Conservation (phyloP, 2,888 invertebrate species). For the Quadroppia sp. region DNA sequence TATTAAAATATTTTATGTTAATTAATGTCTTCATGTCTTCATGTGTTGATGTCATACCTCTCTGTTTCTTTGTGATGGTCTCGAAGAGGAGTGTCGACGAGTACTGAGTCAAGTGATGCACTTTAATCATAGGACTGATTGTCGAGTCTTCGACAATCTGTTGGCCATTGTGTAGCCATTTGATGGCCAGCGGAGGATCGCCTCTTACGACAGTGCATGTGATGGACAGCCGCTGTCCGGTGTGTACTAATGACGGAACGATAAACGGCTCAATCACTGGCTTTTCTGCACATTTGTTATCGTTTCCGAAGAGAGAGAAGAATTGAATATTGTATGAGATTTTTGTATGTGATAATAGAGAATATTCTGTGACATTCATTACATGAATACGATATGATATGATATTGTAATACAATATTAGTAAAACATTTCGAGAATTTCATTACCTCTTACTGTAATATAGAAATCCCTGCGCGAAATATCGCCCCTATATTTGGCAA, state of each 20-base stretch:
- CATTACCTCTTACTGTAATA: slow-evolving; percentile 31
- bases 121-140: neutral
- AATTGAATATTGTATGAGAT: neutral
- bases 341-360: neutral
- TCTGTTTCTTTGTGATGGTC: slow-evolving; percentile 32
- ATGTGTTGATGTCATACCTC: neutral
- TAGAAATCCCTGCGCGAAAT: neutral
- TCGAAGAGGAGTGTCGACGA: slow-evolving; percentile 41
- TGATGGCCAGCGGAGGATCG: slow-evolving; percentile 83
- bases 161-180: slow-evolving; percentile 79
- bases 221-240: slow-evolving; percentile 79
- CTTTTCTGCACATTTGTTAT: slow-evolving; percentile 23
- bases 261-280: slow-evolving; percentile 69
- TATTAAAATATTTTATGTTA: slow-evolving; percentile 8
- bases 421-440: neutral
- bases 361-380: slow-evolving; percentile 4
- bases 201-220: slow-evolving; percentile 87
- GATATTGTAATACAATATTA: slow-evolving; percentile 13
- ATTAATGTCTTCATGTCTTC: neutral
- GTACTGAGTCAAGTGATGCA: slow-evolving; percentile 39
- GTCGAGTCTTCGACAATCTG: slow-evolving; percentile 22
- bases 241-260: slow-evolving; percentile 73
- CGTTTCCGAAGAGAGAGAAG: neutral
- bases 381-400: neutral
- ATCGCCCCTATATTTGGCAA: slow-evolving; percentile 26